These are phyloP conservation scores for Doris montereyensis DNA, from an alignment of 2,888 invertebrate species.

Conservation along the genomic window DNA sequence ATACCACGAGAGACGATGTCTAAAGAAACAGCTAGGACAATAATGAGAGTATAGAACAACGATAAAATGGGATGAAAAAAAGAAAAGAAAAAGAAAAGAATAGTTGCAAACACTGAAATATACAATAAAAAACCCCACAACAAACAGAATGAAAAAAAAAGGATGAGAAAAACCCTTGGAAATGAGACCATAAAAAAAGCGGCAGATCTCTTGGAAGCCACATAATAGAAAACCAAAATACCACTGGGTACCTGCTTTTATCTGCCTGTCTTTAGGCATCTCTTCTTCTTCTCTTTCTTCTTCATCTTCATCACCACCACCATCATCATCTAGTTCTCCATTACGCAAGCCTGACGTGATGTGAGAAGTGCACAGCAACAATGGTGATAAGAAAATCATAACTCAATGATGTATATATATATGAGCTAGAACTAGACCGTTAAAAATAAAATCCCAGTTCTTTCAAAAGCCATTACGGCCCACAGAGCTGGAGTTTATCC, in stretches of 20 bases:
- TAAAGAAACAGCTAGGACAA: not conserved
- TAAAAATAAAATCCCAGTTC: no score
- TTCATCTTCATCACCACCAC: conserved; percentile 13
- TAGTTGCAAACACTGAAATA: no score
- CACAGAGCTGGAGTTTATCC: no score
- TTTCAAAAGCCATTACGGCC: no score
- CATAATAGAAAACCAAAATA: conserved; percentile 11
- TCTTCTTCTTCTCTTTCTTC: not conserved
- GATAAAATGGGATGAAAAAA: not conserved
- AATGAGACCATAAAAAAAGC: not conserved
- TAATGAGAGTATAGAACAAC: not conserved
- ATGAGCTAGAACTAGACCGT: no score
- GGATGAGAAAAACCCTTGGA: not conserved
- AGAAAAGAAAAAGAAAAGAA: not conserved
- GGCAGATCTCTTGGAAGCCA: not conserved
- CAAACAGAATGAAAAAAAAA: not conserved
- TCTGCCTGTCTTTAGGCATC: not conserved
- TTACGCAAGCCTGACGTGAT: conserved; percentile 17
- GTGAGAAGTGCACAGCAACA: not conserved
- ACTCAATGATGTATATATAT: no score
- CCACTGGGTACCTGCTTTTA: not conserved
- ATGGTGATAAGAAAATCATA: conserved; percentile 21
- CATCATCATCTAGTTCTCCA: conserved; percentile 17
- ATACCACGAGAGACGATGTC: no score
- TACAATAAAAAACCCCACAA: conserved; percentile 13